Conservation (phyloP, 2,113 vertebrate species). For the Heliornis fulica region DNA sequence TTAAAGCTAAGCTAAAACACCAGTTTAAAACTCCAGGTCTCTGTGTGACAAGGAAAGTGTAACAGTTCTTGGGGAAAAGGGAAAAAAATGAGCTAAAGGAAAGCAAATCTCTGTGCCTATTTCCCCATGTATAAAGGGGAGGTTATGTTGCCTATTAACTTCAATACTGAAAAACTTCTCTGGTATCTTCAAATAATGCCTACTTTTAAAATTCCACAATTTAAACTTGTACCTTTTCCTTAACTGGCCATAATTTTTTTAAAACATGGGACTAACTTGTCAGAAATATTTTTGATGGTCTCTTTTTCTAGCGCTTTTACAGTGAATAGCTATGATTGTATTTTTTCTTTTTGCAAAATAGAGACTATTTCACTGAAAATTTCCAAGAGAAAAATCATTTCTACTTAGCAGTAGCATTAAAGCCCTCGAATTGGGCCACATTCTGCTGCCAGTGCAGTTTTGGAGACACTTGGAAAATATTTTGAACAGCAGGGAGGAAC, state of each 20-base stretch:
- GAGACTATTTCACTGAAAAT: slow-evolving; percentile 26
- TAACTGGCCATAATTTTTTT: not conserved
- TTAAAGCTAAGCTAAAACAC: not conserved
- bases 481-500: slow-evolving; percentile 42
- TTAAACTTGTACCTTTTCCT: not conserved
- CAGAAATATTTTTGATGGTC: not conserved
- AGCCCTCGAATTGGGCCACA: slow-evolving; percentile 16
- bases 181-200: not conserved
- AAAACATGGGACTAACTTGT: not conserved
- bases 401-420: slow-evolving; percentile 35
- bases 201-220: not conserved
- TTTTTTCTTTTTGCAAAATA: not conserved
- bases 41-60: not conserved
- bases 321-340: not conserved
- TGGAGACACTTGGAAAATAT: not conserved
- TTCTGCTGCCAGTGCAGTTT: slow-evolving; percentile 29
- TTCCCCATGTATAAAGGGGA: not conserved
- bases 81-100: not conserved
- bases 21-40: not conserved
- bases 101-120: not conserved
- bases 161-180: not conserved
- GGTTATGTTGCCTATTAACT: not conserved
- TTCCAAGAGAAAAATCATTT: slow-evolving; percentile 2
- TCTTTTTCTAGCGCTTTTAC: slow-evolving; percentile 1
- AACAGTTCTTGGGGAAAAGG: not conserved